Evolutionary conservation across 2,888 invertebrate species (phyloP).

Genomic region (Loripinus fragilis): DNA sequence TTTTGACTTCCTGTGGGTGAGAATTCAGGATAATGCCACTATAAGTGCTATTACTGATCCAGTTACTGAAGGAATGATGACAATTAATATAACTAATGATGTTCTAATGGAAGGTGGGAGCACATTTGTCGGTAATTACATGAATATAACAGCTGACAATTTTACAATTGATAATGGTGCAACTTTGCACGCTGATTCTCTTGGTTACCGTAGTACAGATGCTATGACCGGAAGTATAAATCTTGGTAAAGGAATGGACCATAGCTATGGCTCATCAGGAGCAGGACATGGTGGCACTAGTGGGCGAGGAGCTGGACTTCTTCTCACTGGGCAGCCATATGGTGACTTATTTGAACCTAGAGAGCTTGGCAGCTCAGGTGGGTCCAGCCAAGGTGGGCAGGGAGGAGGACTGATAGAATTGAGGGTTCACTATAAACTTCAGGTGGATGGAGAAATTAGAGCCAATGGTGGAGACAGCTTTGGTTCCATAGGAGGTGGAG

Average conservation of each 20-base stretch:
- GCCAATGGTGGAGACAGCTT: constrained; percentile 66
- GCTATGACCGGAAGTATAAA: constrained; percentile 48
- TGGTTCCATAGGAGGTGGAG: constrained; percentile 65
- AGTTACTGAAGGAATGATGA: constrained; percentile 60
- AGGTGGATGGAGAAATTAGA: constrained; percentile 70
- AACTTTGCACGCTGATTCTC: constrained; percentile 63
- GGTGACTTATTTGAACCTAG: constrained; percentile 72
- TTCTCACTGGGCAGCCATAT: constrained; percentile 70
- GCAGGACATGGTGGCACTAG: constrained; percentile 75
- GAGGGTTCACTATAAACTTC: constrained; percentile 61
- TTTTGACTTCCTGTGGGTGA: constrained; percentile 61
- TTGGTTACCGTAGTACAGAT: constrained; percentile 66
- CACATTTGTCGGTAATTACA: constrained; percentile 66
- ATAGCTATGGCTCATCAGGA: constrained; percentile 68
- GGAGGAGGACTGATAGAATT: constrained; percentile 70
- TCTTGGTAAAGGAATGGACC: constrained; percentile 63
- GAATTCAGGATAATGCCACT: constrained; percentile 72
- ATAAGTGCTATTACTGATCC: constrained; percentile 67
- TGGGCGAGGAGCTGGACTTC: constrained; percentile 67
- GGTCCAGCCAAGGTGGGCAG: constrained; percentile 57
- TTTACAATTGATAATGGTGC: constrained; percentile 74
- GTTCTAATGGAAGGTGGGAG: constrained; percentile 75
- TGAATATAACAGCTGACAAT: constrained; percentile 63
- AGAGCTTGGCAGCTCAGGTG: constrained; percentile 70
- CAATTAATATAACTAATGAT: constrained; percentile 54